phyloP scores from a whole-genome alignment of 2,113 vertebrate genomes.

The Tupaia chinensis region DNA sequence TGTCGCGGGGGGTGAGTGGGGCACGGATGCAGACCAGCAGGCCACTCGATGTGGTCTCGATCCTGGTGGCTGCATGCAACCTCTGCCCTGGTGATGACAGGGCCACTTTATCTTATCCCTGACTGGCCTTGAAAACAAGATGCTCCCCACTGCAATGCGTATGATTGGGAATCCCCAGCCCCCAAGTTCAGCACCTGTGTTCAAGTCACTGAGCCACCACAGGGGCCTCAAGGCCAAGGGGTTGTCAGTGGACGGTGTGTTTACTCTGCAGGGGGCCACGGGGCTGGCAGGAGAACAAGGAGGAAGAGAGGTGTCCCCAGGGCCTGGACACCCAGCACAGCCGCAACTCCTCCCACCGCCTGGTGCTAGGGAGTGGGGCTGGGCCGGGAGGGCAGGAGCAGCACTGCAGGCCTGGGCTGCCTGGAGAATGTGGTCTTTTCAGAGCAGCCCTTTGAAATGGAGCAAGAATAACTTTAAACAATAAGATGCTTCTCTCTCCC shows the following conservation, averaged over 20 bases:
- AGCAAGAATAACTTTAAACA: slow-evolving; percentile 85
- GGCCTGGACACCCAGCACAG: neutral
- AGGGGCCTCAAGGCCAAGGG: neutral
- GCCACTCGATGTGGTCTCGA: neutral
- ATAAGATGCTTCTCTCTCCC: slow-evolving; percentile 79
- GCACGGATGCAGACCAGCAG: neutral
- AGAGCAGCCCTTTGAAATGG: slow-evolving; percentile 78
- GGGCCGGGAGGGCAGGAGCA: neutral
- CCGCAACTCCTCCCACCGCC: neutral
- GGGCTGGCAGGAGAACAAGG: neutral
- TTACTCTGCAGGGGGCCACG: fast-evolving
- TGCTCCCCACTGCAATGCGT: neutral
- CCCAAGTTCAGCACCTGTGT: neutral
- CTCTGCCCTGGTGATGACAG: neutral
- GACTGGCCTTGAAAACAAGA: neutral
- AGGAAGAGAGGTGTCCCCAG: neutral
- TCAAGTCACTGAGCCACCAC: neutral
- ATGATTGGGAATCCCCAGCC: neutral
- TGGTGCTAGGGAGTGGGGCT: neutral
- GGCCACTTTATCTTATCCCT: neutral
- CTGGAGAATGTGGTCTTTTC: slow-evolving; percentile 70
- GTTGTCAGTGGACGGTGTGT: neutral
- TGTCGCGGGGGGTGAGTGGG: neutral
- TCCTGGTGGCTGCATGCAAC: neutral
- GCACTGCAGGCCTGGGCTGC: neutral